Percentiles rank a stretch among this genome's conserved stretches.
Evolutionary conservation across 2,888 invertebrate genomes (phyloP).

Genomic region (Nowickia ferox): DNA sequence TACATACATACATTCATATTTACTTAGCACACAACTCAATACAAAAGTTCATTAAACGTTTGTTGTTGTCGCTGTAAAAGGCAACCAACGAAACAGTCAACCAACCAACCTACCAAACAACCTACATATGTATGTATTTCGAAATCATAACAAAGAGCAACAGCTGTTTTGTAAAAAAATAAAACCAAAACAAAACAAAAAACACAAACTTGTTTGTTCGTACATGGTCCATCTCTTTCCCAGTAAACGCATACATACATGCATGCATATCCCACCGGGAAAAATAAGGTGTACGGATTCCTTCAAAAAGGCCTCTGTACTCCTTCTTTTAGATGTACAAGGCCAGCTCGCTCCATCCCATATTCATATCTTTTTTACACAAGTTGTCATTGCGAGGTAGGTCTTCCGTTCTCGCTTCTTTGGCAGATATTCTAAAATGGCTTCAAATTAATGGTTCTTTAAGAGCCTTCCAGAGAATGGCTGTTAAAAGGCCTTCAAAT

Average conservation of each 20-base stretch:
- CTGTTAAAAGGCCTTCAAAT: no score
- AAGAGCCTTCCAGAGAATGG: no score
- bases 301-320: no score
- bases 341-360: no score
- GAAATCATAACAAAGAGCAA: conserved; percentile 66
- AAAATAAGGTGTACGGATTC: no score
- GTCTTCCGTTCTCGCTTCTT: no score
- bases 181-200: conserved; percentile 21
- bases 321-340: no score
- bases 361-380: no score
- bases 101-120: conserved; percentile 55
- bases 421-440: no score
- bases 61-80: conserved; percentile 63
- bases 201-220: conserved; percentile 44
- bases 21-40: conserved; percentile 20
- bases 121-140: conserved; percentile 37
- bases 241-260: neutral
- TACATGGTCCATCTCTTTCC: neutral
- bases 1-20: conserved; percentile 9
- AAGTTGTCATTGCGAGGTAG: no score
- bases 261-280: no score
- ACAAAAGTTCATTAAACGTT: conserved; percentile 71
- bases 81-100: conserved; percentile 44
- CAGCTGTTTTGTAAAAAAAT: conserved; percentile 63
- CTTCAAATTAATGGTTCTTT: no score